phyloP scores from a whole-genome alignment of 2,888 invertebrate genomes.

The Augochlorella aurata region DNA sequence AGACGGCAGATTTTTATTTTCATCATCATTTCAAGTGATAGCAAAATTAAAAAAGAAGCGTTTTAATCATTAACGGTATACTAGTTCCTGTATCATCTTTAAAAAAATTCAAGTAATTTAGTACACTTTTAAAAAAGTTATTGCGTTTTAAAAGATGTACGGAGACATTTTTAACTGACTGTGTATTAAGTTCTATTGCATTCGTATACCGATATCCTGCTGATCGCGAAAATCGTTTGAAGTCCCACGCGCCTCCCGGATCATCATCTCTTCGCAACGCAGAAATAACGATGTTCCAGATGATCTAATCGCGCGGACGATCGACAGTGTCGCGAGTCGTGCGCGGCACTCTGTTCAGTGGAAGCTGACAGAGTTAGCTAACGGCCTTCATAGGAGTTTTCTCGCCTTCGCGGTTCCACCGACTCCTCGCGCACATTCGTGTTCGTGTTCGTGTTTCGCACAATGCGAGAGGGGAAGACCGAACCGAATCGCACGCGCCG shows the following conservation, averaged over 20 bases:
- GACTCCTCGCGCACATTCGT: background rate
- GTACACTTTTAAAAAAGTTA: no score
- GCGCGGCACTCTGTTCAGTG: slow-evolving; percentile 18
- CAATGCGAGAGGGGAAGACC: background rate
- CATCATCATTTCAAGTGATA: no score
- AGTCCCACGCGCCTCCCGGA: slow-evolving; percentile 1
- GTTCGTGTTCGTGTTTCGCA: background rate
- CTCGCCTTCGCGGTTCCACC: slow-evolving; percentile 45
- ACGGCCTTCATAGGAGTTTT: slow-evolving; percentile 37
- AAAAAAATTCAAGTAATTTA: no score
- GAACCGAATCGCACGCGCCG: slow-evolving; percentile 38
- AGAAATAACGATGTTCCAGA: slow-evolving; percentile 33
- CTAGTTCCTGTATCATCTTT: no score
- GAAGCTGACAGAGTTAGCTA: slow-evolving; percentile 11
- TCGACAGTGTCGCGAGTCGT: slow-evolving; percentile 24
- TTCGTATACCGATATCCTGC: background rate
- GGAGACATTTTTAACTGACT: no score
- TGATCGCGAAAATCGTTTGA: background rate
- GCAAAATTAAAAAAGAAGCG: no score
- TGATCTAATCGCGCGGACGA: slow-evolving; percentile 44
- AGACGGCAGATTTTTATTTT: no score
- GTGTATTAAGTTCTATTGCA: background rate
- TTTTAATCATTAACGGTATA: no score
- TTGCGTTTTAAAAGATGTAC: no score
- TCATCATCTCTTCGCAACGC: background rate